Conservation (phyloP, 1,140 invertebrate genomes). For the Bombus confusus region DNA sequence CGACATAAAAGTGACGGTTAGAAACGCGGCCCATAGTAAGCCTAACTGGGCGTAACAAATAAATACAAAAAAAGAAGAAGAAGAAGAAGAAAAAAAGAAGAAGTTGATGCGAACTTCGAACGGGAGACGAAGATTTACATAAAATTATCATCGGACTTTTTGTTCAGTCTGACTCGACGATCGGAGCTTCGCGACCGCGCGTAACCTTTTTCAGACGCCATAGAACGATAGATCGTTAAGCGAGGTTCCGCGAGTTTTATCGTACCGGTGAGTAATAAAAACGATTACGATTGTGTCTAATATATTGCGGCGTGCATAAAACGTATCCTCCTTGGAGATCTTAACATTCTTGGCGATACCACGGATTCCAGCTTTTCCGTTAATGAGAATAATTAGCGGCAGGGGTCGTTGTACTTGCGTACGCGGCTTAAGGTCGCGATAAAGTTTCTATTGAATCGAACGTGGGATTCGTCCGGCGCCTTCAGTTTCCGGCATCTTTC, state of each 20-base stretch:
- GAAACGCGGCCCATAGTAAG: too few relatives aligned
- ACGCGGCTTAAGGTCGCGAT: slow-evolving; percentile 37
- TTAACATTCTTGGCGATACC: slow-evolving; percentile 37
- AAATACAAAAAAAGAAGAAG: too few relatives aligned
- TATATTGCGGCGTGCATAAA: slow-evolving; percentile 27
- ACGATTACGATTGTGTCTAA: slow-evolving; percentile 35
- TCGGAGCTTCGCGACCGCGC: background rate
- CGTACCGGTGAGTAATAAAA: background rate
- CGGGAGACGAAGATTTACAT: background rate
- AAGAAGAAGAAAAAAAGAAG: background rate
- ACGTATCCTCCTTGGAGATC: slow-evolving; percentile 37
- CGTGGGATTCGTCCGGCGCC: slow-evolving; percentile 52
- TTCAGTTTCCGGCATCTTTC: slow-evolving; percentile 40
- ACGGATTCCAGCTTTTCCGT: slow-evolving; percentile 66
- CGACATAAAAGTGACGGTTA: too few relatives aligned
- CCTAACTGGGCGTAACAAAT: too few relatives aligned
- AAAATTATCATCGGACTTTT: background rate
- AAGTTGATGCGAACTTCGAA: background rate
- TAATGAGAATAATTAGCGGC: slow-evolving; percentile 69
- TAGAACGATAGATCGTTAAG: background rate
- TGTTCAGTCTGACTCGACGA: background rate
- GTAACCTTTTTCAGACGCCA: background rate
- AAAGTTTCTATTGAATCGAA: slow-evolving; percentile 60
- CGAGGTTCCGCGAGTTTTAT: background rate
- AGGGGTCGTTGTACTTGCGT: slow-evolving; percentile 64